Conservation (phyloP, 2,797 vertebrate genomes). For the Valencia hispanica region DNA sequence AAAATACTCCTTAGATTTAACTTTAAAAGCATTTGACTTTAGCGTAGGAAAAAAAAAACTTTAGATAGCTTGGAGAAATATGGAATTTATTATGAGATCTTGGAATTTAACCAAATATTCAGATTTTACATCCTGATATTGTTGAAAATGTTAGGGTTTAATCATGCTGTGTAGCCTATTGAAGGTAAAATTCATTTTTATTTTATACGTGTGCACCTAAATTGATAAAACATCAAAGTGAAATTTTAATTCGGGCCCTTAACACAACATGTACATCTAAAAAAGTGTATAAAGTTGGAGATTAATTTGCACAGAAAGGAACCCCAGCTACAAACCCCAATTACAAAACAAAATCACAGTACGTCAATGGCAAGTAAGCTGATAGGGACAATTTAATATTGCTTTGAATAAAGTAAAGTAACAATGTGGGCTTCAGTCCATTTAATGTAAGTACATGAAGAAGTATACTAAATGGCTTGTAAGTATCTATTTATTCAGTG, state of each 20-base stretch:
- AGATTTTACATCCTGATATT: neutral
- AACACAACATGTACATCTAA: slow-evolving; percentile 27
- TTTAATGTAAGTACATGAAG: slow-evolving; percentile 28
- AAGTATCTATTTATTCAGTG: slow-evolving; percentile 34
- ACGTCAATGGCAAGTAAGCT: neutral
- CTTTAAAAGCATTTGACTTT: neutral
- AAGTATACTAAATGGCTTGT: slow-evolving; percentile 23
- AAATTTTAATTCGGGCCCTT: slow-evolving; percentile 15
- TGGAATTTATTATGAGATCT: neutral
- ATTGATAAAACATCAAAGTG: slow-evolving; percentile 3
- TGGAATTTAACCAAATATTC: neutral
- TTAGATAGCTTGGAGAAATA: neutral
- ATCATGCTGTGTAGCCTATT: slow-evolving; percentile 41
- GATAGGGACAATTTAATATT: neutral
- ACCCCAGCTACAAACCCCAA: slow-evolving; percentile 6
- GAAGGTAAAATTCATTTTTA: neutral
- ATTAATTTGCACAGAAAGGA: slow-evolving; percentile 19
- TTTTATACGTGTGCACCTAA: neutral
- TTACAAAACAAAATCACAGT: slow-evolving; percentile 16
- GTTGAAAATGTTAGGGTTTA: slow-evolving; percentile 8
- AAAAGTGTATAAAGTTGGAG: slow-evolving; percentile 30
- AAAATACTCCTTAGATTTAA: slow-evolving; percentile 30
- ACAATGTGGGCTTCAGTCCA: slow-evolving; percentile 31
- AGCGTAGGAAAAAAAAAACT: neutral
- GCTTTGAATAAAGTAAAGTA: slow-evolving; percentile 27